Percentiles rank a stretch among this genome's conserved stretches.
phyloP scores from a whole-genome alignment of 53 echinoderm and acorn worm species.

The Holothuria scabra region DNA sequence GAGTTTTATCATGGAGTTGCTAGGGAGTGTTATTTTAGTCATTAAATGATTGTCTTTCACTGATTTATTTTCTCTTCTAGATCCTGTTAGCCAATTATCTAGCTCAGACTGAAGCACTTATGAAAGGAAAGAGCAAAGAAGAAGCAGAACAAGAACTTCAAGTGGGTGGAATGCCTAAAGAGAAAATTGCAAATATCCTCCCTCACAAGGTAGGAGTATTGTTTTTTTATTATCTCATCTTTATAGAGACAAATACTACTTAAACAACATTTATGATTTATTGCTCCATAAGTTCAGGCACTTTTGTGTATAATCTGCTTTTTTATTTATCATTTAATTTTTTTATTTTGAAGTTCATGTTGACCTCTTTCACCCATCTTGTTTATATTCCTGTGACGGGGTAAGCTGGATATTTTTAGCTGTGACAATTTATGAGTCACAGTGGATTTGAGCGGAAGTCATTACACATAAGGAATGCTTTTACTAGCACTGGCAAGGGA shows the following conservation, averaged over 20 bases:
- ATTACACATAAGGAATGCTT: no score
- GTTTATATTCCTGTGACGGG: no score
- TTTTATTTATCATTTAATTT: neutral
- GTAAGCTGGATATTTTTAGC: no score
- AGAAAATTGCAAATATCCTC: constrained; percentile 76
- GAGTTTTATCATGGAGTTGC: no score
- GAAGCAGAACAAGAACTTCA: constrained; percentile 77
- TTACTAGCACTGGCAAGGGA: no score
- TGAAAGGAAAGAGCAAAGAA: constrained; percentile 85
- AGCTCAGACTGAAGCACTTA: constrained; percentile 96
- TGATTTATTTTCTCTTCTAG: constrained; percentile 45
- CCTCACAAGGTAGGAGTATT: constrained; percentile 83
- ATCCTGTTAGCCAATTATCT: constrained; percentile 96
- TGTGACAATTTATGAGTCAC: no score
- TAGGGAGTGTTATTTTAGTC: no score
- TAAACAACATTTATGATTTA: neutral
- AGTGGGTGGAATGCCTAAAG: constrained; percentile 72
- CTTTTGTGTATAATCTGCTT: neutral
- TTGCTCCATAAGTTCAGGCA: neutral
- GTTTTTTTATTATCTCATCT: neutral
- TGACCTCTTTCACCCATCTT: no score
- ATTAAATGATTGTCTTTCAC: no score
- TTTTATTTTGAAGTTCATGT: no score
- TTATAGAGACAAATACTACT: neutral
- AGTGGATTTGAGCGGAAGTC: no score